Conservation (phyloP, 1,140 invertebrate species). For the Microplitis mediator region DNA sequence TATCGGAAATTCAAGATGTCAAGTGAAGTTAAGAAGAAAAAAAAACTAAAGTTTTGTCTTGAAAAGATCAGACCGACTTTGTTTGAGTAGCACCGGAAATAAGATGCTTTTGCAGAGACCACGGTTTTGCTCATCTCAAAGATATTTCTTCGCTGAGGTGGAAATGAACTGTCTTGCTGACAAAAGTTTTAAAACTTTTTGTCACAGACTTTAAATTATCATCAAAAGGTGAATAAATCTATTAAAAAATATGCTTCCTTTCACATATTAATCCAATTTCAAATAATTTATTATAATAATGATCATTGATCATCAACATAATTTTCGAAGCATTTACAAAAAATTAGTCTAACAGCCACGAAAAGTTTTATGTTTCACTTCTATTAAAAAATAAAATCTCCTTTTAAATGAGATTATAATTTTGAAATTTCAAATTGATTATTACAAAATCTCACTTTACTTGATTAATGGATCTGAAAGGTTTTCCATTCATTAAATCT, state of each 20-base stretch:
- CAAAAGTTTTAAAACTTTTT: conserved; percentile 13
- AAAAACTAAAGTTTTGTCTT: conserved; percentile 15
- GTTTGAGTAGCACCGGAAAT: conserved; percentile 19
- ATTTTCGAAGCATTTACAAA: no score
- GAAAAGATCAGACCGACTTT: conserved; percentile 10
- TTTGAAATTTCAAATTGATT: no score
- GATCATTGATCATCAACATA: no score
- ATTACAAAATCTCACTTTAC: no score
- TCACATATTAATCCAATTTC: conserved; percentile 24
- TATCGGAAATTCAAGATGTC: conserved; percentile 9
- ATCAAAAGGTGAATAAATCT: neutral
- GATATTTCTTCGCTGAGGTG: conserved; percentile 18
- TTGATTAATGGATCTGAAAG: no score
- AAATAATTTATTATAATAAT: neutral
- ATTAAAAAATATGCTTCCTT: neutral
- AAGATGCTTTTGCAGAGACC: conserved; percentile 16
- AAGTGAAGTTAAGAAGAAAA: neutral
- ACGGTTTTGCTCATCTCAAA: conserved; percentile 12
- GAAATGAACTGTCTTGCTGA: conserved; percentile 21
- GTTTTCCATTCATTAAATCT: no score
- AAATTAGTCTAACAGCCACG: no score
- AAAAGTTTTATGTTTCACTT: no score
- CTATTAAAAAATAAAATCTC: no score
- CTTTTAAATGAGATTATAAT: no score
- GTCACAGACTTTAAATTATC: neutral